phyloP scores from a whole-genome alignment of 2,113 vertebrate genomes.

The Cheilinus undulatus region DNA sequence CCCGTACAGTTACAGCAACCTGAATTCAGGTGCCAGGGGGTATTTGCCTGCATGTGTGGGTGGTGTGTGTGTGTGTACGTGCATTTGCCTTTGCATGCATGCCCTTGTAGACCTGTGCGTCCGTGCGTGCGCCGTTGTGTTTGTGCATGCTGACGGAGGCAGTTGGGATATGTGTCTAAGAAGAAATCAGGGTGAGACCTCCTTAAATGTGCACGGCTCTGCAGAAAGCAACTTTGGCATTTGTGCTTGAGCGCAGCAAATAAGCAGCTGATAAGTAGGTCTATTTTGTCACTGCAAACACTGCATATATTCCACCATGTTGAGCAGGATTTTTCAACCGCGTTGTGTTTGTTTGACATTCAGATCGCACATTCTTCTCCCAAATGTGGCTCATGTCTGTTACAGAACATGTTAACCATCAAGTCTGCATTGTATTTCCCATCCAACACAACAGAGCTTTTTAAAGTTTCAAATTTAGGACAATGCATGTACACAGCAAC shows the following conservation, averaged over 20 bases:
- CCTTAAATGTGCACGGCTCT: slow-evolving; percentile 73
- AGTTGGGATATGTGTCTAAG: slow-evolving; percentile 63
- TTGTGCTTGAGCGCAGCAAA: slow-evolving; percentile 73
- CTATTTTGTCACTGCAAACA: slow-evolving; percentile 72
- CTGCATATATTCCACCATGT: slow-evolving; percentile 62
- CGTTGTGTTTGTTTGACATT: slow-evolving; percentile 51
- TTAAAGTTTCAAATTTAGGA: slow-evolving; percentile 28
- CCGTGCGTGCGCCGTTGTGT: slow-evolving; percentile 24
- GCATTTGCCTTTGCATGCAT: slow-evolving; percentile 42
- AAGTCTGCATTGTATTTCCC: slow-evolving; percentile 16
- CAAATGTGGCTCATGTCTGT: slow-evolving; percentile 48
- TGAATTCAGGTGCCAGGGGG: slow-evolving; percentile 63
- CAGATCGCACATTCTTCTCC: slow-evolving; percentile 30
- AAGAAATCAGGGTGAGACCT: slow-evolving; percentile 66
- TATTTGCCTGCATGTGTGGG: slow-evolving; percentile 53
- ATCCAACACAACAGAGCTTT: neutral
- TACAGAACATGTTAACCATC: slow-evolving; percentile 35
- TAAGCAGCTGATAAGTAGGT: slow-evolving; percentile 74
- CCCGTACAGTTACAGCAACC: slow-evolving; percentile 66
- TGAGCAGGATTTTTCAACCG: slow-evolving; percentile 50
- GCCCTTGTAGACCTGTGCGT: slow-evolving; percentile 42
- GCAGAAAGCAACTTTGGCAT: slow-evolving; percentile 77
- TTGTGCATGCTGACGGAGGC: slow-evolving; percentile 57
- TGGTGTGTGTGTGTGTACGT: slow-evolving; percentile 27
- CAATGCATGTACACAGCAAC: neutral